Conservation (phyloP, 2,797 vertebrate species). For the Echiichthys vipera region DNA sequence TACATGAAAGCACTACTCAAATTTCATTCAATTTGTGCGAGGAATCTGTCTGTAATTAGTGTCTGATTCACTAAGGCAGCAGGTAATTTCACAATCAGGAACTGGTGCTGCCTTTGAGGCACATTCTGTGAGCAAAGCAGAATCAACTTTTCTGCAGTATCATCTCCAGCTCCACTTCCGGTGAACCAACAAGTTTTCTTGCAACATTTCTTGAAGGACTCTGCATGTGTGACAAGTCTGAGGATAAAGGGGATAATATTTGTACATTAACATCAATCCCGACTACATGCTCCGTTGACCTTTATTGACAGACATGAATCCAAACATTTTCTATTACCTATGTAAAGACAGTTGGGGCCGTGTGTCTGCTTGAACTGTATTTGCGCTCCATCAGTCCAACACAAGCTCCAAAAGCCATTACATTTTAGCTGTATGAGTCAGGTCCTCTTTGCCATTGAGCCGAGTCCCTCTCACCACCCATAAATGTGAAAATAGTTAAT, state of each 20-base stretch:
- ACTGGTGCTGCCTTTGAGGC: conserved; percentile 32
- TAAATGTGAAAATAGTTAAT: conserved; percentile 70
- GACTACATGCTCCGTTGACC: neutral
- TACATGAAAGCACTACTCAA: conserved; percentile 37
- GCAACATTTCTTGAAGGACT: neutral
- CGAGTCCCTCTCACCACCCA: conserved; percentile 53
- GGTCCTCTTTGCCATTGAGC: conserved; percentile 38
- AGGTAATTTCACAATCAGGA: conserved; percentile 62
- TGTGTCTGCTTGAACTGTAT: conserved; percentile 24
- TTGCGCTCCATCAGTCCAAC: conserved; percentile 36
- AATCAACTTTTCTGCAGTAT: conserved; percentile 19
- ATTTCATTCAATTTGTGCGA: conserved; percentile 55
- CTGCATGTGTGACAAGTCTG: neutral
- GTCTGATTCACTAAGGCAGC: conserved; percentile 58
- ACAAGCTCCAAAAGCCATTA: conserved; percentile 31
- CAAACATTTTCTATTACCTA: conserved; percentile 5
- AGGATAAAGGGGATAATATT: conserved; percentile 15
- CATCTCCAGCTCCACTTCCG: neutral
- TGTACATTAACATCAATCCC: neutral
- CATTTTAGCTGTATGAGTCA: conserved; percentile 61
- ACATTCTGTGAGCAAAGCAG: conserved; percentile 13
- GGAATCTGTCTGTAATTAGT: conserved; percentile 58
- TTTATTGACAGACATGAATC: conserved; percentile 2
- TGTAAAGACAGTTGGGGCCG: neutral
- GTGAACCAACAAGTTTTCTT: no score